Conservation (phyloP, 1,140 invertebrate species). For the Heliconius himera region DNA sequence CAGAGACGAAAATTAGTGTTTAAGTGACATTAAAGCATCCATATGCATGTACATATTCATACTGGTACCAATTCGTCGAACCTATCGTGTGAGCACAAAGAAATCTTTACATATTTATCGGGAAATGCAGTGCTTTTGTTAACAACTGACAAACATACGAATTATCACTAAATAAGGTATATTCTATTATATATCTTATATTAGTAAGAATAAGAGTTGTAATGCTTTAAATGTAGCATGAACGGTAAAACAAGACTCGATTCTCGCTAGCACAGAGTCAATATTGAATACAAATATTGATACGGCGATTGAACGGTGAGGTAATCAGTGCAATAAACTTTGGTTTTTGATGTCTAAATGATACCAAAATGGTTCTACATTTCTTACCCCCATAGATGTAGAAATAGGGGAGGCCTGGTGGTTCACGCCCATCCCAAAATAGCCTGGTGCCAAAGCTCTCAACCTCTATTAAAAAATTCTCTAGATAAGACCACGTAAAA, state of each 20-base stretch:
- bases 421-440: too few relatives aligned
- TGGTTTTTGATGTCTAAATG: background rate
- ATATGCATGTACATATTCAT: background rate
- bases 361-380: too few relatives aligned
- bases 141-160: constrained; percentile 10
- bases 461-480: too few relatives aligned
- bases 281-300: constrained; percentile 28
- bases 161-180: background rate
- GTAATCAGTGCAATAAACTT: constrained; percentile 20
- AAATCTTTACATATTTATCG: constrained; percentile 11
- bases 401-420: too few relatives aligned
- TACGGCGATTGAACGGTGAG: constrained; percentile 21
- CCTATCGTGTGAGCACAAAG: constrained; percentile 7
- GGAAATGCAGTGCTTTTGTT: constrained; percentile 5
- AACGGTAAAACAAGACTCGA: constrained; percentile 1
- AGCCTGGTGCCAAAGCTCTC: too few relatives aligned
- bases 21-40: background rate
- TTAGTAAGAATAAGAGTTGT: background rate
- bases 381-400: too few relatives aligned
- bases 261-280: constrained; percentile 17
- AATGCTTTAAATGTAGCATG: background rate
- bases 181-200: background rate
- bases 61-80: constrained; percentile 14
- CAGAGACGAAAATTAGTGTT: background rate
- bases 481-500: too few relatives aligned